phyloP scores from a whole-genome alignment of 2,888 invertebrate genomes.

The Nomada goodeniana region DNA sequence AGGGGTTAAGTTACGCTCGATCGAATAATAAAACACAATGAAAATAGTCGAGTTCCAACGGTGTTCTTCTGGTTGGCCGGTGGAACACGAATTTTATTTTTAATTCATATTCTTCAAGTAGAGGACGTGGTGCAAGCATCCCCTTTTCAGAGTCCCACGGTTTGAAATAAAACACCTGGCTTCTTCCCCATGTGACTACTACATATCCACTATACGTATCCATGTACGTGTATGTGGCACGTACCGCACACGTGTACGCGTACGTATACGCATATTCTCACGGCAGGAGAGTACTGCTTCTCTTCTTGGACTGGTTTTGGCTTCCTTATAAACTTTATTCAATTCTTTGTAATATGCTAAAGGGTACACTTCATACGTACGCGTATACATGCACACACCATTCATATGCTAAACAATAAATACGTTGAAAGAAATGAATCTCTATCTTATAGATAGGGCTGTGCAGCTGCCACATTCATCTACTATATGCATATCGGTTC shows the following conservation, averaged over 20 bases:
- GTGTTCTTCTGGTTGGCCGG: slow-evolving; percentile 49
- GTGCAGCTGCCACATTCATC: slow-evolving; percentile 54
- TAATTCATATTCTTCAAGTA: slow-evolving; percentile 78
- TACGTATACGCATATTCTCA: slow-evolving; percentile 57
- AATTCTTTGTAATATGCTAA: slow-evolving; percentile 81
- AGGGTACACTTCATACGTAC: slow-evolving; percentile 71
- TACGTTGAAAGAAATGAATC: slow-evolving; percentile 80
- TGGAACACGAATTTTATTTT: slow-evolving; percentile 82
- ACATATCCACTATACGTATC: slow-evolving; percentile 27
- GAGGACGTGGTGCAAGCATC: slow-evolving; percentile 74
- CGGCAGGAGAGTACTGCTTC: slow-evolving; percentile 46
- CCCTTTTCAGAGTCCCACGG: slow-evolving; percentile 79
- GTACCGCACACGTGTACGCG: slow-evolving; percentile 43
- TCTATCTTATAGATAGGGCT: slow-evolving; percentile 73
- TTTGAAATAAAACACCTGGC: slow-evolving; percentile 81
- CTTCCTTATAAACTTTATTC: slow-evolving; percentile 83
- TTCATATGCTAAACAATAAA: slow-evolving; percentile 84
- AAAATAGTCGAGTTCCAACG: slow-evolving; percentile 71
- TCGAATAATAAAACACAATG: slow-evolving; percentile 79
- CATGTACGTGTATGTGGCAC: slow-evolving; percentile 15
- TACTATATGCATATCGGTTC: neutral
- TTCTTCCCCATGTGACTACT: slow-evolving; percentile 55
- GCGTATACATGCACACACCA: slow-evolving; percentile 45
- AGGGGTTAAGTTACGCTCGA: slow-evolving; percentile 75
- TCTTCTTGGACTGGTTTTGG: slow-evolving; percentile 72